phyloP scores from a whole-genome alignment of 2,113 vertebrate species.

The Oncorhynchus kisutch region DNA sequence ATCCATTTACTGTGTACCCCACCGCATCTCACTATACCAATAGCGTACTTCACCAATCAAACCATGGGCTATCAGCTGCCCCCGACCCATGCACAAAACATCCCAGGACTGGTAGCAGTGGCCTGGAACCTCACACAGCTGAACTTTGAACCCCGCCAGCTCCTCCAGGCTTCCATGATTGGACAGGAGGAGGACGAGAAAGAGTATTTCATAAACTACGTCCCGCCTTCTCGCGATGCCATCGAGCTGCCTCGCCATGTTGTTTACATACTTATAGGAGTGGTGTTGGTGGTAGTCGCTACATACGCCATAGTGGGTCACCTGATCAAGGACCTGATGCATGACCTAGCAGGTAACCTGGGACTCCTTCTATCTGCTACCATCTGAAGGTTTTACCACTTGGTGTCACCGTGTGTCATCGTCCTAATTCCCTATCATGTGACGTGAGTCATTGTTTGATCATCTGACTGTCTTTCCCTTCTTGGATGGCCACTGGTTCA shows the following conservation, averaged over 20 bases:
- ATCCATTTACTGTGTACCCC: too few species aligned
- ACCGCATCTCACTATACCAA: too few species aligned
- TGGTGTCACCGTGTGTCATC: background rate
- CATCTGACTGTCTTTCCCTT: background rate
- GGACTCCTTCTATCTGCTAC: background rate
- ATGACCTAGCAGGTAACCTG: conserved; percentile 83
- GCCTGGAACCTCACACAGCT: background rate
- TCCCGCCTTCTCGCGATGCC: conserved; percentile 61
- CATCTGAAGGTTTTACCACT: background rate
- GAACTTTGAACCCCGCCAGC: conserved; percentile 37
- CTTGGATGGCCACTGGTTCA: background rate
- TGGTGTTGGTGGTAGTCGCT: conserved; percentile 75
- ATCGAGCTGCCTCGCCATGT: conserved; percentile 53
- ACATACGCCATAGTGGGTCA: conserved; percentile 89
- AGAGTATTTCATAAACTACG: conserved; percentile 70
- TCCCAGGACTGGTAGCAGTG: conserved; percentile 1
- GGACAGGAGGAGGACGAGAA: conserved; percentile 35
- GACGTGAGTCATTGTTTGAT: background rate
- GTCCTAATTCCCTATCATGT: background rate
- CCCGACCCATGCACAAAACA: too few species aligned
- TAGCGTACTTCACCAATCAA: too few species aligned
- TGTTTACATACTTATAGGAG: conserved; percentile 71
- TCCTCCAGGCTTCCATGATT: conserved; percentile 62
- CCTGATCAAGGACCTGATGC: conserved; percentile 86
- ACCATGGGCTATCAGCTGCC: too few species aligned